Conservation (phyloP, 2,113 vertebrate genomes). For the Rhea americana region DNA sequence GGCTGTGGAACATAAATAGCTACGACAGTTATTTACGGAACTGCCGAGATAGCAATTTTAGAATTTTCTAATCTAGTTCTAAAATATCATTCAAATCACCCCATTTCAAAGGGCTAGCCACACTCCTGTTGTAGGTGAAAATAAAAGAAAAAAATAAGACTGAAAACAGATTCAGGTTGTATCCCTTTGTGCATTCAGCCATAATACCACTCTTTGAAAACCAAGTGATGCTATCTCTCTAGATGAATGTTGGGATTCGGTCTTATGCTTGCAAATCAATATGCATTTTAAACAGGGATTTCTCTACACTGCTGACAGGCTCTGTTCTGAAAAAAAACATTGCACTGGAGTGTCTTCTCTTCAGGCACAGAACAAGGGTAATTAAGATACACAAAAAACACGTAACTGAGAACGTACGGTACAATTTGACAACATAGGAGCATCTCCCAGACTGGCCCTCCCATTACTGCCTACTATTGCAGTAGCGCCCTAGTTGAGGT, state of each 20-base stretch:
- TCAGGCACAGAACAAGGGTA: constrained; percentile 2
- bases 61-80: not conserved
- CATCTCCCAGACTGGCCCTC: not conserved
- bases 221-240: not conserved
- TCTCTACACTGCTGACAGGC: constrained; percentile 22
- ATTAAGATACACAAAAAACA: constrained; percentile 28
- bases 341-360: constrained; percentile 26
- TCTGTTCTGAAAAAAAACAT: constrained; percentile 6
- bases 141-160: constrained; percentile 18
- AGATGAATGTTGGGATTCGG: not conserved
- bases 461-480: not conserved
- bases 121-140: constrained; percentile 25
- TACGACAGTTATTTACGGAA: constrained; percentile 20
- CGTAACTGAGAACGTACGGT: not conserved
- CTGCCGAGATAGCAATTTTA: not conserved
- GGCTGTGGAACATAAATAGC: not conserved
- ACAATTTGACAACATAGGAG: not conserved
- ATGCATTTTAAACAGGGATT: constrained; percentile 36
- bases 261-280: constrained; percentile 26
- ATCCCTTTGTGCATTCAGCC: not conserved
- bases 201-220: not conserved
- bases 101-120: constrained; percentile 9
- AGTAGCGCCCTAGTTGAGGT: rapidly evolving
- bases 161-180: not conserved
- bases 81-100: not conserved